Conservation (phyloP, 1,140 invertebrate species). For the Brachionus rotundiformis region DNA sequence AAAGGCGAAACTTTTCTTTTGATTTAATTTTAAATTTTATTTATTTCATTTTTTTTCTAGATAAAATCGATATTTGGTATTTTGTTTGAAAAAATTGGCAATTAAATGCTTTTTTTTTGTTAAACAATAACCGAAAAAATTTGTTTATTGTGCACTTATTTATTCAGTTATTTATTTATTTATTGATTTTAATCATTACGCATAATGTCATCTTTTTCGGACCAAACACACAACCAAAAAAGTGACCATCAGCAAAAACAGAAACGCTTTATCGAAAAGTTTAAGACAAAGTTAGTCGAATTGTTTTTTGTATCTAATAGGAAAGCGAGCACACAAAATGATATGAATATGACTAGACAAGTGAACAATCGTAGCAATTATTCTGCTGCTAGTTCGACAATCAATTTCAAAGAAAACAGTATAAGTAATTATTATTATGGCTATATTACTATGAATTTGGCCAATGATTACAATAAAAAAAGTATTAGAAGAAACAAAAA, state of each 20-base stretch:
- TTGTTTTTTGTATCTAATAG: conserved; percentile 17
- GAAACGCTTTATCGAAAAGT: conserved; percentile 38
- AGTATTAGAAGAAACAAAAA: neutral
- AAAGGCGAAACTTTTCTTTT: neutral
- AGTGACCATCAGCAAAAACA: neutral
- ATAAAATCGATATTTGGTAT: conserved; percentile 4
- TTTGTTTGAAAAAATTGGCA: neutral
- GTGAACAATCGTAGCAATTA: neutral
- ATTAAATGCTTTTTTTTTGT: neutral
- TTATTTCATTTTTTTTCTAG: neutral
- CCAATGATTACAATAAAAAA: neutral
- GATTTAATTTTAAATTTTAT: neutral
- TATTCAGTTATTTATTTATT: too few species aligned
- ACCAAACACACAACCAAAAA: neutral
- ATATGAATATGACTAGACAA: neutral
- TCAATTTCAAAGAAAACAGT: neutral
- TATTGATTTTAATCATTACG: too few species aligned
- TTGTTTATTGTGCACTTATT: neutral
- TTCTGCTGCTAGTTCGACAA: neutral
- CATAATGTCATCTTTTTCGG: neutral
- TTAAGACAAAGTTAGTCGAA: conserved; percentile 11
- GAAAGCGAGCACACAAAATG: neutral
- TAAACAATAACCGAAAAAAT: neutral
- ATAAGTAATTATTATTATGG: conserved; percentile 46
- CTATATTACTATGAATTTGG: neutral